Base-by-base conservation (phyloP, 2,113 vertebrate genomes). In the Enhydra lutris region DNA sequence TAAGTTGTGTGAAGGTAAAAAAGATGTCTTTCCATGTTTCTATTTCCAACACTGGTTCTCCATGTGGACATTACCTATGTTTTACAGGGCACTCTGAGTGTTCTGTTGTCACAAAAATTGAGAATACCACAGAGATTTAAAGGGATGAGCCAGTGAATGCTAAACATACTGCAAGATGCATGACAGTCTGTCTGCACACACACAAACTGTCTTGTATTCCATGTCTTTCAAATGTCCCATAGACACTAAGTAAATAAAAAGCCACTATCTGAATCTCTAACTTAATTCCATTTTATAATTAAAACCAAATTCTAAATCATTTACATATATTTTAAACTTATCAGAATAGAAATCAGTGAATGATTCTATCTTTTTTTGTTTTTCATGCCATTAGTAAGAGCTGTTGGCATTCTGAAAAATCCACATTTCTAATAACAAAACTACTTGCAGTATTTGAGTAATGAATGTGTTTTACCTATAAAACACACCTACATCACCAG, bases 251-350 rank as follows among this genome's bases (percentile, higher is more conserved):
- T 79, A 36, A 86, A 67, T 50, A 55, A 57, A 74, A 92, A 82
- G 26, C 13, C 11, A 12, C 42, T 93, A 96, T 65, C 59, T 83
- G 14, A 94, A 79, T 59, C 36, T 78, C 21, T 91, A 88, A 81
- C 18, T 52, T 90, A 92, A 78, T 59, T 93, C 36, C 3, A 96
- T 90, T 93, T 93, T 89, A 78, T 69, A 85, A 92, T 71, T 45
- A 92, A 89, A 15, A 78, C 23, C 17, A 91, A 91, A 79, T 69
- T 82, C 87, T 95, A 91, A 88, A 45, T 83, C 7, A 85, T 81
- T 76, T 85, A 63, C 20, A 92, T 93, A 93, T 88, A 91, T 1
- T 55, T 1, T 55, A 39, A 89, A 69, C 81, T 91, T 93, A 91
- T 39, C 50, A 84, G 29, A 95, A 89, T 81, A 55, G n/a, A 83